phyloP scores from a whole-genome alignment of 2,113 vertebrate species.

The Bos taurus region DNA sequence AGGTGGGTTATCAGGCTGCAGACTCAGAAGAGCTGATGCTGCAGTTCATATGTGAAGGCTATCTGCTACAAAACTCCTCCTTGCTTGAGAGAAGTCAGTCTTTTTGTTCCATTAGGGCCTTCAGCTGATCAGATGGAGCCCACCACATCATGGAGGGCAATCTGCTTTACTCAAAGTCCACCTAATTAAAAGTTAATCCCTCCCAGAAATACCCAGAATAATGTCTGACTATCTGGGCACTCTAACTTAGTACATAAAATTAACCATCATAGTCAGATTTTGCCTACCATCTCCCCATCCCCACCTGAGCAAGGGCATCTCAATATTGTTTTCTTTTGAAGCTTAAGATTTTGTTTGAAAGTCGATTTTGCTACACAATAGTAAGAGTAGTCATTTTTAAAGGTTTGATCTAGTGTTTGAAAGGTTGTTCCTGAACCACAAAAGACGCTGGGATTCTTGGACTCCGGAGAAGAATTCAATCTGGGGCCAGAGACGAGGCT shows the following conservation, averaged over 20 bases:
- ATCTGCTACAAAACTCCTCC: neutral
- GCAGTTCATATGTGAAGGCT: neutral
- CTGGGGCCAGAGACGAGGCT: fast-evolving
- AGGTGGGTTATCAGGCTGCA: neutral
- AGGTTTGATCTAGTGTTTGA: neutral
- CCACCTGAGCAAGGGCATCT: neutral
- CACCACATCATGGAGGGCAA: neutral
- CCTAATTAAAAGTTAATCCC: neutral
- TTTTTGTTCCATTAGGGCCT: neutral
- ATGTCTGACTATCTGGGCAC: neutral
- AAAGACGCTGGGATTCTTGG: neutral
- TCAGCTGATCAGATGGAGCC: neutral
- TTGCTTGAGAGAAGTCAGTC: neutral
- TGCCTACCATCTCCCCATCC: neutral
- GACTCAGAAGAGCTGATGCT: neutral
- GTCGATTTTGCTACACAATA: neutral
- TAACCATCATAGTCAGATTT: neutral
- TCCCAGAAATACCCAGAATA: neutral
- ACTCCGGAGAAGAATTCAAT: neutral
- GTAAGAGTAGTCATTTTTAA: neutral
- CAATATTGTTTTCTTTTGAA: neutral
- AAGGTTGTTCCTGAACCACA: neutral
- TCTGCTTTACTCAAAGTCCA: neutral
- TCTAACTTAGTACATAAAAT: neutral
- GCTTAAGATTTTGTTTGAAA: neutral